These are phyloP conservation scores for Amniataba percoides DNA, from an alignment of 2,797 vertebrate species.

Conservation along the genomic window DNA sequence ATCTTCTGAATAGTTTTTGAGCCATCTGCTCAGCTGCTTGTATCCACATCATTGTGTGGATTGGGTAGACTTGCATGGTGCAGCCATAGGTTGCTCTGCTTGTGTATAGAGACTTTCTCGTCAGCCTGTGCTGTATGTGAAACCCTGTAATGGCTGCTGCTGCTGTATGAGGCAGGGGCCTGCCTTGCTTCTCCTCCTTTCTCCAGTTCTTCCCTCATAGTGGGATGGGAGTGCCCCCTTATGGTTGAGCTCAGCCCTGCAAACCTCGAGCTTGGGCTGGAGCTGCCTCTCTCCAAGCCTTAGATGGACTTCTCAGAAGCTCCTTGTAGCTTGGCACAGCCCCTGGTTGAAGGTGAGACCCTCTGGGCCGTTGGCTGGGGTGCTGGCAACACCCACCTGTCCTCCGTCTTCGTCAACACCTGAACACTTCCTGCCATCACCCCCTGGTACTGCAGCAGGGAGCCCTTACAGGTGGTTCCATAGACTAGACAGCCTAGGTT, in stretches of 20 bases:
- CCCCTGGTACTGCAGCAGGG: neutral
- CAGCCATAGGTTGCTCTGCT: constrained; percentile 5
- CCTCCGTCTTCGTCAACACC: constrained; percentile 1
- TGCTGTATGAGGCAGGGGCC: constrained; percentile 77
- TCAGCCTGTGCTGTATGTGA: constrained; percentile 54
- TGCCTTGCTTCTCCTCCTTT: constrained; percentile 75
- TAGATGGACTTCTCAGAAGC: constrained; percentile 30
- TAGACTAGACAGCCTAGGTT: neutral
- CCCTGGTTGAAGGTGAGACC: constrained; percentile 26
- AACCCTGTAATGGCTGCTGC: constrained; percentile 81
- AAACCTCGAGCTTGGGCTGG: constrained; percentile 57
- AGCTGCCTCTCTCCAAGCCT: constrained; percentile 38
- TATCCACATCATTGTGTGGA: neutral
- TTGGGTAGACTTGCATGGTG: neutral
- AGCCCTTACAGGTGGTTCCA: constrained; percentile 25
- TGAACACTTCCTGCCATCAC: neutral
- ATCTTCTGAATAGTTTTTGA: neutral
- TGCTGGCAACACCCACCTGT: neutral
- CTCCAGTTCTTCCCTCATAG: constrained; percentile 75
- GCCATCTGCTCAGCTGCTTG: neutral
- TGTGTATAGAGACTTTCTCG: constrained; percentile 21
- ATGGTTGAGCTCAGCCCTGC: constrained; percentile 84
- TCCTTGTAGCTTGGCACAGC: neutral
- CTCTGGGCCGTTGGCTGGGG: neutral
- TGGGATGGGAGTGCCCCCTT: constrained; percentile 86